Conservation (phyloP, 2,113 vertebrate genomes). For the Odocoileus virginianus region DNA sequence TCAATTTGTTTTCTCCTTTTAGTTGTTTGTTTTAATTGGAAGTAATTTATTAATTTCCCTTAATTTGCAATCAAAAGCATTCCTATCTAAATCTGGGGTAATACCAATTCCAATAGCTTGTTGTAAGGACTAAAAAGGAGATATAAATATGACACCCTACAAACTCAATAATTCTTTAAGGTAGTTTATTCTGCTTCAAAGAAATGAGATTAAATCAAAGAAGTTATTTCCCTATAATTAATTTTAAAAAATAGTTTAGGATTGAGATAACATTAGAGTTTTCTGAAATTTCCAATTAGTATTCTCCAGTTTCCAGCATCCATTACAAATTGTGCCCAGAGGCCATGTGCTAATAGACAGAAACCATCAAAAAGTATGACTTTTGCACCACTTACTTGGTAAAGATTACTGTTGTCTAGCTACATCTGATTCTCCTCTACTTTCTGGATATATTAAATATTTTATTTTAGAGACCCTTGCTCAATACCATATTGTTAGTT, state of each 20-base stretch:
- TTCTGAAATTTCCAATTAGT: background rate
- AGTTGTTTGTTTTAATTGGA: background rate
- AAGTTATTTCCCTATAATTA: background rate
- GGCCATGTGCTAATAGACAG: background rate
- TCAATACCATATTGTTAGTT: background rate
- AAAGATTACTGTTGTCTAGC: background rate
- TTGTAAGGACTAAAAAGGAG: background rate
- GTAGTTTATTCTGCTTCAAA: background rate
- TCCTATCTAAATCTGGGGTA: background rate
- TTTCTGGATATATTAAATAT: background rate
- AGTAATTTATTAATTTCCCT: background rate
- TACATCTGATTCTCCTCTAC: background rate
- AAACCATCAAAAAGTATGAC: background rate
- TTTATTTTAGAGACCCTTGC: background rate
- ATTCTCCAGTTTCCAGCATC: background rate
- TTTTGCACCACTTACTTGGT: background rate
- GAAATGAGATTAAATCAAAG: background rate
- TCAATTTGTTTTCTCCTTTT: background rate
- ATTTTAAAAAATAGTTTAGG: background rate
- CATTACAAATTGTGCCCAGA: background rate
- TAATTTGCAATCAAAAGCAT: background rate
- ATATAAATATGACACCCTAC: background rate
- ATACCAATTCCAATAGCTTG: background rate
- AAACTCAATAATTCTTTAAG: background rate
- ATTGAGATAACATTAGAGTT: background rate